Evolutionary conservation across 2,113 vertebrate species (phyloP).

Genomic region (Mormyrus iriodes): DNA sequence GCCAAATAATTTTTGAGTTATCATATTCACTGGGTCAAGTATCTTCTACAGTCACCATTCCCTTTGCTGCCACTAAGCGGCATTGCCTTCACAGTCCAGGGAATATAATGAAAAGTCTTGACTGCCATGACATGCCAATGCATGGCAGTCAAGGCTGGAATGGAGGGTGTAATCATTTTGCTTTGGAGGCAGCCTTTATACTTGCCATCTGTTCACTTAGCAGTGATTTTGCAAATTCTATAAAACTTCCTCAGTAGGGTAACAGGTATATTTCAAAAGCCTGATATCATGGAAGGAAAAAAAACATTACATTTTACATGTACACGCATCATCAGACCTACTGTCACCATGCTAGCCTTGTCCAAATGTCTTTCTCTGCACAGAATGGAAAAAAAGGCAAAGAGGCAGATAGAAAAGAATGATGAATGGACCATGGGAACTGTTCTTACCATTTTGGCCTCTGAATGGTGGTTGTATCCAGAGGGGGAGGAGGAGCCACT

Average conservation of each 20-base stretch:
- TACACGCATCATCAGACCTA: not conserved
- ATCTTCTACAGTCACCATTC: too few relatives aligned
- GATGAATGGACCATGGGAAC: conserved; percentile 6
- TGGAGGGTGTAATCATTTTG: not conserved
- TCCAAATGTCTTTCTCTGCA: not conserved
- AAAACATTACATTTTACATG: not conserved
- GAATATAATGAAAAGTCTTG: too few relatives aligned
- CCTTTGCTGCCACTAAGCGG: too few relatives aligned
- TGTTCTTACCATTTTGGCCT: conserved; percentile 89
- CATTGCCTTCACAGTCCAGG: too few relatives aligned
- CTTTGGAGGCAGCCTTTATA: not conserved
- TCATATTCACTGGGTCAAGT: too few relatives aligned
- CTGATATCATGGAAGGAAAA: not conserved
- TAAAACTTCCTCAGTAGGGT: not conserved
- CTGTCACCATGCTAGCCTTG: not conserved
- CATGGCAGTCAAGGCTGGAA: too few relatives aligned
- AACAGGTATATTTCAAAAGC: not conserved
- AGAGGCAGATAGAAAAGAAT: conserved; percentile 22
- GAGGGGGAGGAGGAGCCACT: conserved; percentile 83
- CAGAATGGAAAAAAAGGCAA: not conserved
- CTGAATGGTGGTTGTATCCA: conserved; percentile 75
- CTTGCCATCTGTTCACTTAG: not conserved
- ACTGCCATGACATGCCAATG: too few relatives aligned
- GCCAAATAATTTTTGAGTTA: too few relatives aligned
- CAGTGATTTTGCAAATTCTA: not conserved